These are phyloP conservation scores for Muschampia plurimacula DNA, from an alignment of 2,888 invertebrate species.

Conservation along the genomic window DNA sequence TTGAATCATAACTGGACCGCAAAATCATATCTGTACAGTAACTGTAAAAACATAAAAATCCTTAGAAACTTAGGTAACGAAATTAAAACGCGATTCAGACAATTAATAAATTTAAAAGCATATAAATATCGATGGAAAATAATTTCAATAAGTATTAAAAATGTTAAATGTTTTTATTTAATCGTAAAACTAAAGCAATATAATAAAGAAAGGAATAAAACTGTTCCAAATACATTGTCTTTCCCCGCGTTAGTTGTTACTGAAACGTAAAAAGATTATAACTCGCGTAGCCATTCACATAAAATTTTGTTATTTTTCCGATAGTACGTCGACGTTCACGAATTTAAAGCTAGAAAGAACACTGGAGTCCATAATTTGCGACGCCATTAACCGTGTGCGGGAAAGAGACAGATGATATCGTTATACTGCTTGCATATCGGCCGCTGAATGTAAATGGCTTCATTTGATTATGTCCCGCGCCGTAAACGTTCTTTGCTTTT, in stretches of 20 bases:
- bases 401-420: conserved; percentile 63
- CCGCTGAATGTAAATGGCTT: conserved; percentile 81
- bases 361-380: conserved; percentile 76
- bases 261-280: conserved; percentile 62
- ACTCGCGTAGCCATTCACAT: conserved; percentile 60
- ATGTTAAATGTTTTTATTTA: too few relatives aligned
- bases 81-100: too few relatives aligned
- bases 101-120: too few relatives aligned
- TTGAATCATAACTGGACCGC: too few relatives aligned
- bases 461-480: conserved; percentile 79
- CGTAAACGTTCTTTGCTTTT: conserved; percentile 77
- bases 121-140: too few relatives aligned
- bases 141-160: too few relatives aligned
- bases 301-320: conserved; percentile 77
- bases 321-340: conserved; percentile 64
- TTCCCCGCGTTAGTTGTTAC: conserved; percentile 43
- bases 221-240: conserved; percentile 10
- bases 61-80: too few relatives aligned
- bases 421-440: conserved; percentile 62
- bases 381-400: conserved; percentile 73
- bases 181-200: not conserved
- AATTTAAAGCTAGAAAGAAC: conserved; percentile 59
- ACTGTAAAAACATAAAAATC: too few relatives aligned
- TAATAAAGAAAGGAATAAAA: conserved; percentile 8
- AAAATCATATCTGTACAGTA: too few relatives aligned